Evolutionary conservation across 2,113 vertebrate species (phyloP).

Genomic region (crab-eating macaque (Macaca fascicularis)): DNA sequence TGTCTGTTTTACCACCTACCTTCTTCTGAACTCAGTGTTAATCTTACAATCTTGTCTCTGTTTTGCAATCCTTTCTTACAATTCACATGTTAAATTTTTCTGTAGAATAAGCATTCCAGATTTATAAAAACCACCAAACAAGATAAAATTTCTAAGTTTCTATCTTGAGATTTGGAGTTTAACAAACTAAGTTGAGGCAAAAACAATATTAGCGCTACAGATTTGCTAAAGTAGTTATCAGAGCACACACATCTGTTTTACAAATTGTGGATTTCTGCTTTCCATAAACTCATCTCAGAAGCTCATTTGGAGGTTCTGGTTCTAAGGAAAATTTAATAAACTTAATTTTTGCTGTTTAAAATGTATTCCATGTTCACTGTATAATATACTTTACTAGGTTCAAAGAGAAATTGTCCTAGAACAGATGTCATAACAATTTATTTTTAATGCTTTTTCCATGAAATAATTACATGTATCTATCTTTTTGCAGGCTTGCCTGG

Average conservation of each 20-base stretch:
- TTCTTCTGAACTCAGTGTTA: neutral
- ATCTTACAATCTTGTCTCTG: neutral
- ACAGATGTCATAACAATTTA: neutral
- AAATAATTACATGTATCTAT: constrained; percentile 49
- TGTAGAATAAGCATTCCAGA: constrained; percentile 11
- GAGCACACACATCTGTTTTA: constrained; percentile 56
- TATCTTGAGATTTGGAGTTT: constrained; percentile 41
- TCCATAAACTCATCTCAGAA: constrained; percentile 52
- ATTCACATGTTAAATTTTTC: constrained; percentile 24
- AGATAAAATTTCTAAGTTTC: constrained; percentile 21
- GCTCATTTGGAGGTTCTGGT: constrained; percentile 62
- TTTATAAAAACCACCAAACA: constrained; percentile 57
- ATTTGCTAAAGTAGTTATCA: constrained; percentile 35
- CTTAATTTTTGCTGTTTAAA: constrained; percentile 49
- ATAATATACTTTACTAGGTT: neutral
- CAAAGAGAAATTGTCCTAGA: constrained; percentile 59
- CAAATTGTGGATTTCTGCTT: constrained; percentile 67
- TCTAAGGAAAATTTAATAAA: constrained; percentile 64
- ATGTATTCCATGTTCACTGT: constrained; percentile 19
- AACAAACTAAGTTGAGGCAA: constrained; percentile 25
- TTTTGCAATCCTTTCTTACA: constrained; percentile 36
- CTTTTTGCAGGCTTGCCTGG: constrained; percentile 93
- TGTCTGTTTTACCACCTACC: neutral
- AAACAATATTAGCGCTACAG: constrained; percentile 33
- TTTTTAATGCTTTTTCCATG: constrained; percentile 49